Conservation (phyloP, 2,797 vertebrate genomes). For the Muscicapa comitata region DNA sequence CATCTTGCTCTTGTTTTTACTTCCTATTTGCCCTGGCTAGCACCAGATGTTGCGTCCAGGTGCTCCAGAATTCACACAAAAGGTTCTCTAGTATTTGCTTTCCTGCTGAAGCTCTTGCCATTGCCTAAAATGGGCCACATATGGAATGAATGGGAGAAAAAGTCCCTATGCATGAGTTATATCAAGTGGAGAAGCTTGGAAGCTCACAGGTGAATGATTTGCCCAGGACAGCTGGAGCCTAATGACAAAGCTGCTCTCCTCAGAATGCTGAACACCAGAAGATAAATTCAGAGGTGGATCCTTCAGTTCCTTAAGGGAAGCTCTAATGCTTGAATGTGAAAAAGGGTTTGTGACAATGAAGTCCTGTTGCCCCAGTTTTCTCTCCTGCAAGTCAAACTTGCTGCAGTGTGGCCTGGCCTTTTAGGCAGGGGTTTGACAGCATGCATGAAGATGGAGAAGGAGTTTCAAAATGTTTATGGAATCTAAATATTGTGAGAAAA, state of each 20-base stretch:
- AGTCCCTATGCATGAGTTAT: not conserved
- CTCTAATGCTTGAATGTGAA: not conserved
- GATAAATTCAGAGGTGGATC: not conserved
- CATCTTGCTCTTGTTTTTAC: not conserved
- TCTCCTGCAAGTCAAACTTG: not conserved
- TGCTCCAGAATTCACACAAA: not conserved
- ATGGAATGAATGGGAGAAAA: not conserved
- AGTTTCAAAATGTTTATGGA: not conserved
- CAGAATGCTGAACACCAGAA: not conserved
- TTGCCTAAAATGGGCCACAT: not conserved
- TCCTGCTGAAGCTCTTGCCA: not conserved
- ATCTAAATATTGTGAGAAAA: not conserved
- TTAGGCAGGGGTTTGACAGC: not conserved
- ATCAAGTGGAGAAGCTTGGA: not conserved
- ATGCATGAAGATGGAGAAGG: not conserved
- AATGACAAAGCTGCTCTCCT: not conserved
- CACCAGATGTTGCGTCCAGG: not conserved
- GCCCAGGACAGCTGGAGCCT: not conserved
- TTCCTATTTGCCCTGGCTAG: not conserved
- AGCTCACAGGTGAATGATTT: not conserved
- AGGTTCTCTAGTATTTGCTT: not conserved
- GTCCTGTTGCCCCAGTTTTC: not conserved
- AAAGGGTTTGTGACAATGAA: not conserved
- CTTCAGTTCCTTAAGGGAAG: not conserved
- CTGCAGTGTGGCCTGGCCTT: not conserved